phyloP scores from a whole-genome alignment of 2,888 invertebrate species.

The Dicyrtomina minuta region DNA sequence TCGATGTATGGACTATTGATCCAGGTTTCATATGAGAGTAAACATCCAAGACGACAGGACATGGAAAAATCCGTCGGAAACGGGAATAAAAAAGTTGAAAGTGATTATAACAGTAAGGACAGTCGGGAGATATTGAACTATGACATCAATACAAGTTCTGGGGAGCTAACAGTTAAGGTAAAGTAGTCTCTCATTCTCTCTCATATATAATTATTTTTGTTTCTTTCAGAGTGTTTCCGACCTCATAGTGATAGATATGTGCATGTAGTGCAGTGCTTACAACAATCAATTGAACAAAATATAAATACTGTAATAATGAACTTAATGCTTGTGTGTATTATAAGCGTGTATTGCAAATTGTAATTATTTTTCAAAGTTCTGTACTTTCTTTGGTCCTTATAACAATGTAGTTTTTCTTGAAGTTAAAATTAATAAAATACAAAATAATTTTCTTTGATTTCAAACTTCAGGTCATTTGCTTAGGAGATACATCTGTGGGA shows the following conservation, averaged over 20 bases:
- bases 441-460: too few relatives aligned
- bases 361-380: too few relatives aligned
- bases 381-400: too few relatives aligned
- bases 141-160: constrained; percentile 43
- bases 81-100: constrained; percentile 17
- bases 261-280: too few relatives aligned
- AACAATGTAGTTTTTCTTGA: too few relatives aligned
- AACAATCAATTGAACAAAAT: too few relatives aligned
- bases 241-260: background rate
- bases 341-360: too few relatives aligned
- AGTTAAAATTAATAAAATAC: too few relatives aligned
- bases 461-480: constrained; percentile 60
- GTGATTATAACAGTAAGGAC: constrained; percentile 28
- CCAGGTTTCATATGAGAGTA: constrained; percentile 18
- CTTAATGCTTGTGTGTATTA: too few relatives aligned
- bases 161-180: constrained; percentile 58
- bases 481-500: constrained; percentile 63
- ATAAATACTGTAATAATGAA: too few relatives aligned
- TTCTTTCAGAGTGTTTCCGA: background rate
- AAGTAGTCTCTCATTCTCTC: constrained; percentile 54
- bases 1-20: constrained; percentile 30
- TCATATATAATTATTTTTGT: background rate
- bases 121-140: constrained; percentile 42
- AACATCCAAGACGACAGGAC: constrained; percentile 19
- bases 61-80: constrained; percentile 23